Evolutionary conservation across 2,888 invertebrate genomes (phyloP), one percentile per base, ranked within the genome.

Genomic region (Eubasilissa splendida): DNA sequence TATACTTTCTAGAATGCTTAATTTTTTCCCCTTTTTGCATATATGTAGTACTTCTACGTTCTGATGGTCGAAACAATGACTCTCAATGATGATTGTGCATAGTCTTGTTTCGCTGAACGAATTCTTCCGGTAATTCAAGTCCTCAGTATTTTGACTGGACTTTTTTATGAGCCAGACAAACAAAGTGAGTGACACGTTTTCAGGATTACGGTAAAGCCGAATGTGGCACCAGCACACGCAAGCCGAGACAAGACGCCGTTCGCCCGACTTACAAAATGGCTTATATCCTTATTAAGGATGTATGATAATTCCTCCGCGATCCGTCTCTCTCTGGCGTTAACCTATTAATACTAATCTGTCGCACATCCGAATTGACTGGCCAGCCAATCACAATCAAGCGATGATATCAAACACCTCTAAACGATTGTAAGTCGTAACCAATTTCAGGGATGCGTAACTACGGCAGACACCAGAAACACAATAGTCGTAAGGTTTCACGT

Each of bases 371-470:
- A 71, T 71, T 71, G 71, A 56, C 31, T 31, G 71, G n/a, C 71
- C 56, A 54, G n/a, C 71, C 71, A 71, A 71, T 71, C 71, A 56
- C 33, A 53, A 71, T 56, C 54, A 53, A 56, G 71, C 71, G 71
- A 71, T 71, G 71, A 54, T 71, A 71, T 71, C 71, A 71, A 71
- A 71, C 71, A 71, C 71, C 71, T 71, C 71, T 42, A 54, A 71
- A 71, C 54, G 53, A 71, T 71, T 68, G 68, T 53, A 31, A 56
- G 14, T 71, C 71, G 14, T 71, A 52, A 71, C 54, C 71, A 71
- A 71, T 71, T 71, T 56, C 71, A 71, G 71, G 5, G 71, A 33
- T 71, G n/a, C 42, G 33, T 4, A 63, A 63, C 63, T 42, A 7
- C 7, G 4, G 42, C 12, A 4, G 63, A 9, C 31, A 63, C 63